These are phyloP conservation scores for Pachyramphus minor DNA, from an alignment of 2,113 vertebrate species.

Conservation along the genomic window DNA sequence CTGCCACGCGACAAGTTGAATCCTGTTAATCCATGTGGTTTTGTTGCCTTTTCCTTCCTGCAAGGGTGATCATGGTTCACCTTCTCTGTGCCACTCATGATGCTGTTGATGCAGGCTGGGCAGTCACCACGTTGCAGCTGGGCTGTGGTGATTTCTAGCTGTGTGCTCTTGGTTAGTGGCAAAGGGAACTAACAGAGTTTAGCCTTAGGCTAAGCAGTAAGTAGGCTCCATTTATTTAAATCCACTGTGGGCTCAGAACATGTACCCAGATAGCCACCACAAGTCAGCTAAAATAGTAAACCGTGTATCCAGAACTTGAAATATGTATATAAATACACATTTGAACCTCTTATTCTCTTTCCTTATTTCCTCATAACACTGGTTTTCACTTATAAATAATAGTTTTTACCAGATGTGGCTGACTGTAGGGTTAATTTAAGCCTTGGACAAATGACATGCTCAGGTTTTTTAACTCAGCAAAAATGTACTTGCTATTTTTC, in stretches of 20 bases:
- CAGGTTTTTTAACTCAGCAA: constrained; percentile 3
- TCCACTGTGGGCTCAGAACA: background rate
- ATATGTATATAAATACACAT: background rate
- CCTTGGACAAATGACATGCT: background rate
- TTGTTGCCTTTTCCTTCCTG: background rate
- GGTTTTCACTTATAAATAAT: background rate
- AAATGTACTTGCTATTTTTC: background rate
- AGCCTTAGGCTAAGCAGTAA: background rate
- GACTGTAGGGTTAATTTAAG: background rate
- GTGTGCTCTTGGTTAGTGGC: background rate
- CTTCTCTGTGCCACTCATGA: background rate
- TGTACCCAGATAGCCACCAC: background rate
- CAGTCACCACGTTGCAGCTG: background rate
- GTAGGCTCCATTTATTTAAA: background rate
- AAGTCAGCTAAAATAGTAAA: background rate
- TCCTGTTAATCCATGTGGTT: background rate
- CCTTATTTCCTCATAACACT: background rate
- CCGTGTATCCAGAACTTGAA: background rate
- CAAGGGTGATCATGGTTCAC: fast-evolving
- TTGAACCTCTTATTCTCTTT: background rate
- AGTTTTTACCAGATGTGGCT: background rate
- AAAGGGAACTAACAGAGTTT: background rate
- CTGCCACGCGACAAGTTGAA: fast-evolving
- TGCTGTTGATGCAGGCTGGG: background rate
- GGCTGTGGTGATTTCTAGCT: background rate